A percentile compares a stretch with the other conserved stretches of the same genome.
These are phyloP conservation scores for Lutjanus campechanus DNA, from an alignment of 2,797 vertebrate genomes.

Conservation along the genomic window DNA sequence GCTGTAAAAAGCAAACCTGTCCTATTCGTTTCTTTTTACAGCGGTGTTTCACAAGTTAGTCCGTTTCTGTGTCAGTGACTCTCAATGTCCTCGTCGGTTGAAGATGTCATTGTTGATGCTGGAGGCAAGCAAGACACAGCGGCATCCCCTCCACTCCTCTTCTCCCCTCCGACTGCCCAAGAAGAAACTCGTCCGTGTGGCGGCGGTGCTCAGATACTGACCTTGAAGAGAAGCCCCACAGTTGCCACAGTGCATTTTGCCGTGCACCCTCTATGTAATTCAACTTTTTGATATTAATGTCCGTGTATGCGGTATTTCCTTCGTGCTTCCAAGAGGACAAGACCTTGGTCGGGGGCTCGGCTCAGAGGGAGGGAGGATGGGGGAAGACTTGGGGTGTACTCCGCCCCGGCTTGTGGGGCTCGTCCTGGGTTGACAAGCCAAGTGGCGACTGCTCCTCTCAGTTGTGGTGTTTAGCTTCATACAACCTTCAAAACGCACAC, in stretches of 20 bases:
- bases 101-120: constrained; percentile 69
- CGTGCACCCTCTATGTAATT: background rate
- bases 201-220: constrained; percentile 66
- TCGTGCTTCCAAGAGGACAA: constrained; percentile 36
- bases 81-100: constrained; percentile 33
- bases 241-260: constrained; percentile 62
- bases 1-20: background rate
- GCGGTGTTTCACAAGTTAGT: constrained; percentile 37
- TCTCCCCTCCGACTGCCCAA: constrained; percentile 29
- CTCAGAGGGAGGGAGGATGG: background rate
- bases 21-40: background rate
- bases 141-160: constrained; percentile 60
- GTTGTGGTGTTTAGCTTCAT: constrained; percentile 60
- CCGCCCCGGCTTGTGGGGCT: constrained; percentile 15
- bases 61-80: constrained; percentile 24
- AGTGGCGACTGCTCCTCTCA: constrained; percentile 20
- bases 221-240: constrained; percentile 70
- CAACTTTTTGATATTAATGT: constrained; percentile 62
- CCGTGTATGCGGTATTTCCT: constrained; percentile 50
- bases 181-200: constrained; percentile 47
- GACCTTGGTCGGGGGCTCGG: constrained; percentile 39
- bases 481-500: constrained; percentile 82
- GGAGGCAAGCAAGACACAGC: constrained; percentile 45
- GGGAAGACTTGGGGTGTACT: background rate
- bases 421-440: constrained; percentile 15